Percentiles rank a stretch among this genome's conserved stretches.
These are phyloP conservation scores for Prunella fulvescens DNA, from an alignment of 2,113 vertebrate species.

Conservation along the genomic window DNA sequence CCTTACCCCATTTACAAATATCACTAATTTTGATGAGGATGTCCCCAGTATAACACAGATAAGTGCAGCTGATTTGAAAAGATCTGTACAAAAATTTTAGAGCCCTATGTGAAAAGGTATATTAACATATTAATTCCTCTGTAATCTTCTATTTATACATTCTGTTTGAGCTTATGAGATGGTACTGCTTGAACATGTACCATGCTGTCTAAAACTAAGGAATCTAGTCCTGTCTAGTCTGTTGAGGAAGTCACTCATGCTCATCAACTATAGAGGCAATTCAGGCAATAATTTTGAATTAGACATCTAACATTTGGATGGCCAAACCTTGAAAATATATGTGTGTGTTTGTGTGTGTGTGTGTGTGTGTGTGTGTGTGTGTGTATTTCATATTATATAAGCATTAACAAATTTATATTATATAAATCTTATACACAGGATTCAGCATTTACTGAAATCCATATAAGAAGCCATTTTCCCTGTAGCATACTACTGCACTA, in stretches of 20 bases:
- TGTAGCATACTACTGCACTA: not conserved
- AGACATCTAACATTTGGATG: not conserved
- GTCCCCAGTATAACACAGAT: not conserved
- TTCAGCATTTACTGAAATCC: not conserved
- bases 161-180: not conserved
- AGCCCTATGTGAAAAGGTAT: not conserved
- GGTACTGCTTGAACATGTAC: not conserved
- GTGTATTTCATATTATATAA: not conserved
- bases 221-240: not conserved
- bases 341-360: no score
- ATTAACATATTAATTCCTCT: not conserved
- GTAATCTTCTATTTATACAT: not conserved
- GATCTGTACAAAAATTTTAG: not conserved
- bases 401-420: not conserved
- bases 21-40: not conserved
- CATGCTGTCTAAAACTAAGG: not conserved
- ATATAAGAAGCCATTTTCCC: not conserved
- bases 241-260: not conserved
- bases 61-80: not conserved
- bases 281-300: not conserved
- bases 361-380: no score
- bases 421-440: not conserved
- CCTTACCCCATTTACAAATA: not conserved
- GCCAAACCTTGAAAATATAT: not conserved
- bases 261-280: not conserved